Evolutionary conservation across 1,140 invertebrate species (phyloP), one percentile per base, ranked within the genome.

Genomic region (Panagrolaimus sp.): DNA sequence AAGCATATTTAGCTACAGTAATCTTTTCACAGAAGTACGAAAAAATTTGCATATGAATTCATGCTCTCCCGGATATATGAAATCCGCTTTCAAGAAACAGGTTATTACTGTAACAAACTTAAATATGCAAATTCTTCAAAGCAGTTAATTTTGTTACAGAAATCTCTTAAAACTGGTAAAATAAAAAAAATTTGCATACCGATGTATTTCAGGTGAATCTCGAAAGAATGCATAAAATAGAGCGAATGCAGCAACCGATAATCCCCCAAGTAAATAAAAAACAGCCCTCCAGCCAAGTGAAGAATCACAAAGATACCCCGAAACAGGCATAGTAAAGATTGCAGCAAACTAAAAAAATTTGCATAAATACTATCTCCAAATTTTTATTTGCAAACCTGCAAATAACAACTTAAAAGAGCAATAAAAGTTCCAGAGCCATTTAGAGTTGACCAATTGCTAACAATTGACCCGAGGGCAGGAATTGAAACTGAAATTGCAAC

Each of bases 401-500:
- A 63, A 55, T 82, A 71, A 26, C 70, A 68, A 1, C 73, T 76
- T 4, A 81, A 45, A 12, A 83, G 62, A 24, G 82, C 73, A 43
- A 81, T 71, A 46, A 71, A 83, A 26, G 69, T 74, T n/a, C 76
- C 82, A 28, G 28, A 65, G 24, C 70, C 69, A 14, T 63, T 55
- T 28, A 73, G 47, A 0, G 79, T 75, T 15, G 76, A 63, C 82
- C 82, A 81, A 38, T 73, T 46, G 6, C 69, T 52, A n/a, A 73
- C 72, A 43, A 81, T 76, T 10, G 69, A 67, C 32, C 75, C 79
- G 7, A 70, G 75, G 1, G 82, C 78, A 12, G 82, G 72, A 63
- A 73, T 82, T 15, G 71, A 65, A 21, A 75, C 77, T n/a, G 79
- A 68, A 14, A 73, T 47, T 5, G 76, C 80, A 55, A 83, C 64